These are phyloP conservation scores for fruit fly (Drosophila melanogaster) DNA, from an alignment of 1,140 invertebrate genomes.

Conservation along the genomic window DNA sequence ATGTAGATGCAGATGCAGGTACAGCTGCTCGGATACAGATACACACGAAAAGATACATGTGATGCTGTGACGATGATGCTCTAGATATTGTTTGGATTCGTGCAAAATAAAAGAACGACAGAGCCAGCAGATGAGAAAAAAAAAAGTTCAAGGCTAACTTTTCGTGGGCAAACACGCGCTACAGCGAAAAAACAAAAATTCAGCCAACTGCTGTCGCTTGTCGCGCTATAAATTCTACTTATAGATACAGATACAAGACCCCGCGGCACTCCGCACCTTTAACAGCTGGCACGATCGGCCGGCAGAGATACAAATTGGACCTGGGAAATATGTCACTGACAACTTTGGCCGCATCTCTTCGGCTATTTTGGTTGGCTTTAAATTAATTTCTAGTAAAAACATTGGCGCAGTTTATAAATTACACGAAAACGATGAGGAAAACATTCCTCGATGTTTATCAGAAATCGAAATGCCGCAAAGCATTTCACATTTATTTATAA, in stretches of 20 bases:
- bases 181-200: slow-evolving; percentile 25
- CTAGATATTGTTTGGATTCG: slow-evolving; percentile 41
- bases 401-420: slow-evolving; percentile 66
- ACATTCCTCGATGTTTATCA: slow-evolving; percentile 23
- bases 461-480: slow-evolving; percentile 1
- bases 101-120: slow-evolving; percentile 45
- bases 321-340: slow-evolving; percentile 64
- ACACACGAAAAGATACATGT: slow-evolving; percentile 33
- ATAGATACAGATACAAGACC: slow-evolving; percentile 47
- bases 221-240: slow-evolving; percentile 62
- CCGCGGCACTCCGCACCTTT: not conserved
- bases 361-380: slow-evolving; percentile 40
- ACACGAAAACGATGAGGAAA: slow-evolving; percentile 32
- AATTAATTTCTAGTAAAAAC: slow-evolving; percentile 58
- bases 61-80: slow-evolving; percentile 43
- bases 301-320: slow-evolving; percentile 40
- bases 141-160: slow-evolving; percentile 78
- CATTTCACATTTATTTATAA: slow-evolving; percentile 26
- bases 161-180: slow-evolving; percentile 66
- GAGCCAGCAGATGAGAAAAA: slow-evolving; percentile 21
- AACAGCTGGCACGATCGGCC: slow-evolving; percentile 34
- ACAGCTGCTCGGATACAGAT: slow-evolving; percentile 8
- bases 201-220: slow-evolving; percentile 49
- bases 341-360: not conserved
- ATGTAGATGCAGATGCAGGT: slow-evolving; percentile 17